phyloP scores from a whole-genome alignment of 2,113 vertebrate genomes.

The Machaerirhynchus nigripectus region DNA sequence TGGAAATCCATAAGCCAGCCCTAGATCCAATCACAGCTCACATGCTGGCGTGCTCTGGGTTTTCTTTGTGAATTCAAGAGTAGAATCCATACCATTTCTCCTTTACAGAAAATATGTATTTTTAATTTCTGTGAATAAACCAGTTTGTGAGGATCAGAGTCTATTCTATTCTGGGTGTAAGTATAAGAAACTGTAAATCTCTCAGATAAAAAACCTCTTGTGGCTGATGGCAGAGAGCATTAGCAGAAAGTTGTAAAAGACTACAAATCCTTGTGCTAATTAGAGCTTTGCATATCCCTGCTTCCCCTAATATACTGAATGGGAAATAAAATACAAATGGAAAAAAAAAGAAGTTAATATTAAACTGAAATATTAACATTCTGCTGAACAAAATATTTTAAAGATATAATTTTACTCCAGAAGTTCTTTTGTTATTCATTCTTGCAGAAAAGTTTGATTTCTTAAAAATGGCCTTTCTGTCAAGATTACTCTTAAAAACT shows the following conservation, averaged over 20 bases:
- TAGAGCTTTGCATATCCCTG: constrained; percentile 14
- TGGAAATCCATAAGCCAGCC: constrained; percentile 64
- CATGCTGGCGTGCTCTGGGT: not conserved
- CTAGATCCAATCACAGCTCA: constrained; percentile 37
- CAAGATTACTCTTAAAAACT: not conserved
- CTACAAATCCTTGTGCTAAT: constrained; percentile 47
- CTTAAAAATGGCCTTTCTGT: not conserved
- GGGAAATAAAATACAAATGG: constrained; percentile 1
- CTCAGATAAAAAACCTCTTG: constrained; percentile 8
- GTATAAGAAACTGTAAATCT: constrained; percentile 16
- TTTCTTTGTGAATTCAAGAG: constrained; percentile 30
- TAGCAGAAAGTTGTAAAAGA: constrained; percentile 6
- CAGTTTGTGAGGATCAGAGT: not conserved
- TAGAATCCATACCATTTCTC: not conserved
- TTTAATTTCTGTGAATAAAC: constrained; percentile 12
- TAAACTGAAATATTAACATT: constrained; percentile 1
- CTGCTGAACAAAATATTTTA: not conserved
- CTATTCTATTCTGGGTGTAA: not conserved
- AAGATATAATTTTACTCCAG: not conserved
- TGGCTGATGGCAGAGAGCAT: constrained; percentile 31
- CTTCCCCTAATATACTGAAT: not conserved
- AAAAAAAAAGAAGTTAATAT: not conserved
- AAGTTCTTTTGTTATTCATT: not conserved
- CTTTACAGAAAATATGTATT: not conserved
- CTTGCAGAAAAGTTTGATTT: not conserved